A percentile compares a stretch with the other conserved stretches of the same genome.
Evolutionary conservation across 2,888 invertebrate genomes (phyloP).

Genomic region (Rambutsinella grinnellia): DNA sequence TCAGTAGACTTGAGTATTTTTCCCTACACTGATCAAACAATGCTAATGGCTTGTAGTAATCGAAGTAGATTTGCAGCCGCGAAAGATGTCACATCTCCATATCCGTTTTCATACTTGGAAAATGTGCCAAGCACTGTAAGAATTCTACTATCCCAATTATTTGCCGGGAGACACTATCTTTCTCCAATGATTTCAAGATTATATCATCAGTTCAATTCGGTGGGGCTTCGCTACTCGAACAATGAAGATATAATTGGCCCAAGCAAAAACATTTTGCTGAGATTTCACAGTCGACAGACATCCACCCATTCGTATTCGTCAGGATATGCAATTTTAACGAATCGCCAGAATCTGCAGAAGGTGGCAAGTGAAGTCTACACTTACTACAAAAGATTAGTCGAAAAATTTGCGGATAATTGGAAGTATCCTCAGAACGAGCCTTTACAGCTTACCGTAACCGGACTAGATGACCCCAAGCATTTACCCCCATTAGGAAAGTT

Average conservation of each 20-base stretch:
- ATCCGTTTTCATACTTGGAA: slow-evolving; percentile 36
- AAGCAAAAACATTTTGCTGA: slow-evolving; percentile 34
- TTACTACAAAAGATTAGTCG: background rate
- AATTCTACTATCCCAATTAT: slow-evolving; percentile 6
- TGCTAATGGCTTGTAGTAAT: slow-evolving; percentile 27
- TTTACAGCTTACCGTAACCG: slow-evolving; percentile 30
- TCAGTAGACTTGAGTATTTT: slow-evolving; percentile 21
- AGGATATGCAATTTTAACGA: slow-evolving; percentile 37
- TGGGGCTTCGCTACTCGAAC: slow-evolving; percentile 6
- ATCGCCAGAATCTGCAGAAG: slow-evolving; percentile 29
- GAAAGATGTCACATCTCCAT: slow-evolving; percentile 17
- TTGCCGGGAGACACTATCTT: slow-evolving; percentile 28
- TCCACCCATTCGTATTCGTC: slow-evolving; percentile 5
- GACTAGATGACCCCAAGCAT: slow-evolving; percentile 32
- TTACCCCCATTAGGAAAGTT: slow-evolving; percentile 27
- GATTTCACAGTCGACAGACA: slow-evolving; percentile 20
- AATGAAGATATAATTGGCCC: slow-evolving; percentile 44
- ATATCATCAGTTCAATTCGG: slow-evolving; percentile 25
- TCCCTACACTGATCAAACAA: slow-evolving; percentile 47
- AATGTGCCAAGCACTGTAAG: slow-evolving; percentile 21
- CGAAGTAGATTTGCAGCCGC: slow-evolving; percentile 16
- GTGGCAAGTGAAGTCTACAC: slow-evolving; percentile 13
- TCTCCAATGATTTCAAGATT: slow-evolving; percentile 26
- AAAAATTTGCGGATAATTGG: slow-evolving; percentile 16
- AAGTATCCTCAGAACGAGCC: slow-evolving; percentile 37